Evolutionary conservation across 2,113 vertebrate species (phyloP), one percentile per base, ranked within the genome.

Genomic region (Sigmodon hispidus): DNA sequence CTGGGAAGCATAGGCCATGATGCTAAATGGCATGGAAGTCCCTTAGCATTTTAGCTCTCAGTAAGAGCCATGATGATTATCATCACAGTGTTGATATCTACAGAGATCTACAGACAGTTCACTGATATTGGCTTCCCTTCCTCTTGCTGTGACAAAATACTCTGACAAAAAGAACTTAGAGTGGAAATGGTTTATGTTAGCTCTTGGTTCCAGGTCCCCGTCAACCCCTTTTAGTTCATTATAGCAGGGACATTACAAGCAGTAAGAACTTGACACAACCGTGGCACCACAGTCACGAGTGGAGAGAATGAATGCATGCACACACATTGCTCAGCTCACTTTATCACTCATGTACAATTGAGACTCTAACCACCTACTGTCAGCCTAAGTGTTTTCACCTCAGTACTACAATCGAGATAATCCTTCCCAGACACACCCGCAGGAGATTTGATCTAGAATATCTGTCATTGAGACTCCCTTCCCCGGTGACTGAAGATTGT

Each of bases 231-330:
- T 61, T 29, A 61, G 57, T 17, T 15, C 24, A 43, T 13, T 7
- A 21, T 3, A 31, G 80, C 24, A 45, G 57, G 40, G 22, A 19
- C 31, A 16, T 21, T 63, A 31, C 55, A 63, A 45, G 59, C 40
- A 34, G 59, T 16, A 31, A 45, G 81, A 45, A 31, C 59, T 11
- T 10, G 40, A 45, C 11, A 16, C 40, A 65, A 11, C 40, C 40
- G 40, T 29, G 15, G 21, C 1, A 8, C 13, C 16, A 12, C 26
- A 34, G 59, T 16, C 5, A 6, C 65, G 59, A 65, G 43, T 40
- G 21, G 16, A 48, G 5, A 48, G 16, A 48, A 34, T 1, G 13
- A 16, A 34, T 1, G 81, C 5, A 19, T 5, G 9, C n/a, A 2
- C 8, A 26, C 24, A 36, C 34, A 40, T 31, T 45, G 26, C 26